phyloP scores from a whole-genome alignment of 2,113 vertebrate genomes.

The Oryzias javanicus region DNA sequence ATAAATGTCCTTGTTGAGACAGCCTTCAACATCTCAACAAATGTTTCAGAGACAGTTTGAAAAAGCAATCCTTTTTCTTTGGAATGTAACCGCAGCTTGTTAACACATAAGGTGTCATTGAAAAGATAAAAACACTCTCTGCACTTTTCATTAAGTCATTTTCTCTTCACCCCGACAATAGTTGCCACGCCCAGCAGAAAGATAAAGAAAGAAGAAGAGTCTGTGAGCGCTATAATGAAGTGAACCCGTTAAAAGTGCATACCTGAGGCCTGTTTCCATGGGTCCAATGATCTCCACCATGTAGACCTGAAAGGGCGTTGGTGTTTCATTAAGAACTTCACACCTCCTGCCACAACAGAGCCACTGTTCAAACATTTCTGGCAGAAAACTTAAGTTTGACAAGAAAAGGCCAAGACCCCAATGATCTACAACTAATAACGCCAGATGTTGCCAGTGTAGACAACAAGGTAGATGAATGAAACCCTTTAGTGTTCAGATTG shows the following conservation, averaged over 20 bases:
- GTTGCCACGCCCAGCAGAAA: background rate
- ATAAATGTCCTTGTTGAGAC: too few relatives aligned
- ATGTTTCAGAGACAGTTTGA: too few relatives aligned
- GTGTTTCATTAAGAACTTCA: constrained; percentile 40
- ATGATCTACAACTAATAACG: constrained; percentile 37
- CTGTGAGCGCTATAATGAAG: constrained; percentile 45
- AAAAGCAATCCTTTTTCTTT: background rate
- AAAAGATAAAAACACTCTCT: constrained; percentile 40
- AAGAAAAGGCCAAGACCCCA: constrained; percentile 10
- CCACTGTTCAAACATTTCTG: constrained; percentile 13
- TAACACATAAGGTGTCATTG: constrained; percentile 41
- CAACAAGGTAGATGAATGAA: background rate
- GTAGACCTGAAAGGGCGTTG: constrained; percentile 51
- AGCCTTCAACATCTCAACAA: too few relatives aligned
- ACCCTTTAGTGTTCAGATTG: constrained; percentile 1
- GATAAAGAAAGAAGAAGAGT: constrained; percentile 49
- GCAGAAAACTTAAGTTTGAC: constrained; percentile 34
- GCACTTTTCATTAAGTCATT: constrained; percentile 40
- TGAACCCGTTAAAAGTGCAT: constrained; percentile 55
- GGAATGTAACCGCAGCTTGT: background rate
- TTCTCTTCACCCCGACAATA: constrained; percentile 54
- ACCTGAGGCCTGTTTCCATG: constrained; percentile 39
- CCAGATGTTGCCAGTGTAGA: constrained; percentile 33
- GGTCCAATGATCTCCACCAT: constrained; percentile 28
- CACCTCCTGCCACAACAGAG: constrained; percentile 26